phyloP scores from a whole-genome alignment of 2,797 vertebrate species.

The Xyrichtys novacula region DNA sequence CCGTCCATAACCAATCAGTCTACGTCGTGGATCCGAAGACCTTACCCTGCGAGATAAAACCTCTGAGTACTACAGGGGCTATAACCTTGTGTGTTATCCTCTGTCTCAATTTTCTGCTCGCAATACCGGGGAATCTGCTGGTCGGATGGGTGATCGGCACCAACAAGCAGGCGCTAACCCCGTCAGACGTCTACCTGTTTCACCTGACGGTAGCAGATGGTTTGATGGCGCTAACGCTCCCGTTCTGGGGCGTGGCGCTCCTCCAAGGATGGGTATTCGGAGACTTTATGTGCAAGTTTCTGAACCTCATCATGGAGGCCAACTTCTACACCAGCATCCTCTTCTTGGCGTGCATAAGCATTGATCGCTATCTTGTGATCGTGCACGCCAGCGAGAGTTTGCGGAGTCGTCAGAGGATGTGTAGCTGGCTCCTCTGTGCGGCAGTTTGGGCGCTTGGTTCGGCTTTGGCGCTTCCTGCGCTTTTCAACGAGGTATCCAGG shows the following conservation, averaged over 20 bases:
- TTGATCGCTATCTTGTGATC: conserved; percentile 85
- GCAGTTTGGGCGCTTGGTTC: conserved; percentile 76
- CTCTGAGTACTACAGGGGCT: background rate
- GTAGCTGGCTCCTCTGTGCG: conserved; percentile 67
- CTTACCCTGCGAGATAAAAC: background rate
- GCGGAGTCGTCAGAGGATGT: conserved; percentile 35
- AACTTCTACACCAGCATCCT: conserved; percentile 88
- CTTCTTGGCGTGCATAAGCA: conserved; percentile 85
- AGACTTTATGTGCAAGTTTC: conserved; percentile 78
- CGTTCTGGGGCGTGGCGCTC: conserved; percentile 64
- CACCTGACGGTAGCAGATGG: conserved; percentile 83
- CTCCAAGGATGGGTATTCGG: conserved; percentile 82
- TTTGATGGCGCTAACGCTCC: conserved; percentile 82
- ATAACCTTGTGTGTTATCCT: conserved; percentile 53
- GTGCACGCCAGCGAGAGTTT: conserved; percentile 70
- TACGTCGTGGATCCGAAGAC: background rate
- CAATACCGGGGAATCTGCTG: conserved; percentile 81
- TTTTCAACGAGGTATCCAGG: conserved; percentile 44
- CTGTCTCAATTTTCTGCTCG: conserved; percentile 75
- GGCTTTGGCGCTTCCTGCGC: conserved; percentile 74
- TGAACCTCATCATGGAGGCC: conserved; percentile 72
- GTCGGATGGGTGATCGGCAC: conserved; percentile 80
- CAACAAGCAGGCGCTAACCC: conserved; percentile 62
- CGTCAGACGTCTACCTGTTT: conserved; percentile 84
- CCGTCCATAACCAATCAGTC: rapidly evolving